A percentile compares a stretch with the other conserved stretches of the same genome.
Evolutionary conservation across 2,888 invertebrate species (phyloP).

Genomic region (Dione juno): DNA sequence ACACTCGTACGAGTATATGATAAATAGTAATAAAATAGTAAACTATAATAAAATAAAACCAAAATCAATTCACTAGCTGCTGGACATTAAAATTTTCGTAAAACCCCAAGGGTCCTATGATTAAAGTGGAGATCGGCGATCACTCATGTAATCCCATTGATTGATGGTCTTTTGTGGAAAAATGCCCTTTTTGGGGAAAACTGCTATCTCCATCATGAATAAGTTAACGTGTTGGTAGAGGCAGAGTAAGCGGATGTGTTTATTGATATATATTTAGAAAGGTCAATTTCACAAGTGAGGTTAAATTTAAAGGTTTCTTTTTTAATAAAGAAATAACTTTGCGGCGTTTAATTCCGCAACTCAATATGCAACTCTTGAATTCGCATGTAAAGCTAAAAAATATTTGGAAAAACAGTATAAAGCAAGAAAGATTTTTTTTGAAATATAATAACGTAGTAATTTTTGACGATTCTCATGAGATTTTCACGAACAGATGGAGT

Average conservation of each 20-base stretch:
- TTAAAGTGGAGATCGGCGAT: slow-evolving; percentile 63
- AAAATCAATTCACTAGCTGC: slow-evolving; percentile 30
- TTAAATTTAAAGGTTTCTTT: neutral
- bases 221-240: slow-evolving; percentile 46
- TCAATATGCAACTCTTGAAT: too few relatives aligned
- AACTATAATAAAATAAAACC: slow-evolving; percentile 25
- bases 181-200: slow-evolving; percentile 69
- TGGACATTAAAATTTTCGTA: slow-evolving; percentile 39
- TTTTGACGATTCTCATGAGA: too few relatives aligned
- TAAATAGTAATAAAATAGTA: neutral
- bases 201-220: slow-evolving; percentile 54
- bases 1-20: too few relatives aligned
- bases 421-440: too few relatives aligned
- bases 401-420: too few relatives aligned
- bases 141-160: slow-evolving; percentile 68
- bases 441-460: too few relatives aligned
- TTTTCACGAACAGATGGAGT: too few relatives aligned
- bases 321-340: neutral
- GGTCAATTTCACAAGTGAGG: neutral
- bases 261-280: slow-evolving; percentile 21
- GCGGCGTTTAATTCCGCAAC: too few relatives aligned
- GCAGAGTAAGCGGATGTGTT: slow-evolving; percentile 20
- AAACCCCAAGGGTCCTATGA: slow-evolving; percentile 61
- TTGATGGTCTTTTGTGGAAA: slow-evolving; percentile 71
- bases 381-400: neutral